Percentiles rank a stretch among this genome's conserved stretches.
Conservation (phyloP, 2,888 invertebrate species). For the Mimas tiliae region DNA sequence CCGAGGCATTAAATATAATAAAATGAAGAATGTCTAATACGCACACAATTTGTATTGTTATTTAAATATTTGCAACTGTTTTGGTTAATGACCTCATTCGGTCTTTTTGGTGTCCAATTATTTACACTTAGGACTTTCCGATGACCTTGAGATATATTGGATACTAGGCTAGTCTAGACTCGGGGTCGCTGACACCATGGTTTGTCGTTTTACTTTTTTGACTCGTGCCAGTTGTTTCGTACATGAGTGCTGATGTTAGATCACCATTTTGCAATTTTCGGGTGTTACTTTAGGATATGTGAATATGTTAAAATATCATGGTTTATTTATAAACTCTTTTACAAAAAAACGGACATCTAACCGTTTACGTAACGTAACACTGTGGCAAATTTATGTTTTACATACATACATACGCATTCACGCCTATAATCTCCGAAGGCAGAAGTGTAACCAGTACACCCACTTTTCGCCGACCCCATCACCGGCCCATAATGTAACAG, state of each 20-base stretch:
- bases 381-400: too few species aligned
- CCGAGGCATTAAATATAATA: too few species aligned
- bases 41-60: constrained; percentile 5
- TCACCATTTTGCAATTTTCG: constrained; percentile 15
- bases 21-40: neutral
- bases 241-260: constrained; percentile 1
- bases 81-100: constrained; percentile 15
- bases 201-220: constrained; percentile 16
- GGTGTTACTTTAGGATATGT: constrained; percentile 7
- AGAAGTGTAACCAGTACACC: too few species aligned
- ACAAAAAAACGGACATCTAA: too few species aligned
- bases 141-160: constrained; percentile 18
- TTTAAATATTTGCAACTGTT: constrained; percentile 14
- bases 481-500: too few species aligned
- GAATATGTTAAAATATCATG: neutral
- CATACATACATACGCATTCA: too few species aligned
- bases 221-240: constrained; percentile 12
- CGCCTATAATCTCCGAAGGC: too few species aligned
- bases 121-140: constrained; percentile 14
- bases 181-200: constrained; percentile 1
- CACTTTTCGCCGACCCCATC: too few species aligned
- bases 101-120: neutral
- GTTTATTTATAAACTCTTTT: too few species aligned
- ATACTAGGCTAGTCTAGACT: constrained; percentile 16
- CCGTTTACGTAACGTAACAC: too few species aligned